Evolutionary conservation across 2,797 vertebrate genomes (phyloP).

Genomic region (Labroides dimidiatus): DNA sequence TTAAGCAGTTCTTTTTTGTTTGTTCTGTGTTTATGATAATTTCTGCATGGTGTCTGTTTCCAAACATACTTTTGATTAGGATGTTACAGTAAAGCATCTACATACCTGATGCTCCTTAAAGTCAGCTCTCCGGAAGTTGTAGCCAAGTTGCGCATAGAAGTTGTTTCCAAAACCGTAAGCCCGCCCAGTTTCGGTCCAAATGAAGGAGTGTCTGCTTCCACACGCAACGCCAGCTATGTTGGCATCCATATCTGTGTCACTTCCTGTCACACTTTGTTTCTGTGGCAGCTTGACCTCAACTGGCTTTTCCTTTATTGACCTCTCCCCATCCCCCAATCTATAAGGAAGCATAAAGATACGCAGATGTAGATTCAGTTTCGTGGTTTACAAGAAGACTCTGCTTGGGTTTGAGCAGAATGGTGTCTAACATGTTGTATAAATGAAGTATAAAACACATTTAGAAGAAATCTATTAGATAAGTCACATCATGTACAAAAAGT

Average conservation of each 20-base stretch:
- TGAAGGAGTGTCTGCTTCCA: constrained; percentile 69
- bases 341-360: constrained; percentile 25
- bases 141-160: constrained; percentile 65
- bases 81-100: constrained; percentile 2
- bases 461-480: neutral
- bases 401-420: too few species aligned
- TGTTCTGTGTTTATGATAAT: too few species aligned
- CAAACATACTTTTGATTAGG: neutral
- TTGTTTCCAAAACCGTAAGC: constrained; percentile 73
- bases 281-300: constrained; percentile 50
- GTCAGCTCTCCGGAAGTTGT: constrained; percentile 66
- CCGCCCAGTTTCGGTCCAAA: constrained; percentile 62
- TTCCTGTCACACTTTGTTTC: neutral
- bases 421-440: neutral
- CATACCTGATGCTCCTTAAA: constrained; percentile 74
- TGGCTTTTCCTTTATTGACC: constrained; percentile 35
- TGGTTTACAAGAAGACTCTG: neutral
- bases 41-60: neutral
- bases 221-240: constrained; percentile 56
- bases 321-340: constrained; percentile 63
- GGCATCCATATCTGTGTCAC: neutral
- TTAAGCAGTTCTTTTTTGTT: constrained; percentile 6
- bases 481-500: neutral
- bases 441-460: neutral
- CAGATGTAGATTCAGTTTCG: neutral